Percentiles rank a stretch among this genome's conserved stretches.
These are phyloP conservation scores for Platysteira castanea DNA, from an alignment of 2,113 vertebrate species.

Conservation along the genomic window DNA sequence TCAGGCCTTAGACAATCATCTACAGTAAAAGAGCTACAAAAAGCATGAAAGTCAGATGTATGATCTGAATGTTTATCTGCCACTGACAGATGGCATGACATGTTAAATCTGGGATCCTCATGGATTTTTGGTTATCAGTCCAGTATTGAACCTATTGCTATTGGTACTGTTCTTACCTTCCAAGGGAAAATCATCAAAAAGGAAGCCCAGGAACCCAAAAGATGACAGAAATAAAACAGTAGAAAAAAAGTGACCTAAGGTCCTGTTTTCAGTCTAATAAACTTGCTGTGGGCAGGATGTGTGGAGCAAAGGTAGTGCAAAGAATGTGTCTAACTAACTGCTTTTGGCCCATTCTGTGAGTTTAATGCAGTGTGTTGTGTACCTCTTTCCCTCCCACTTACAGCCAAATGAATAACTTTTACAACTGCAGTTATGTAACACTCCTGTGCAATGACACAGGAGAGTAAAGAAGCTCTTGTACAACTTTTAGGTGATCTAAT, in stretches of 20 bases:
- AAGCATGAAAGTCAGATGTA: not conserved
- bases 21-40: not conserved
- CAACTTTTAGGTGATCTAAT: not conserved
- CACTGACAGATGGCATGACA: not conserved
- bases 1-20: not conserved
- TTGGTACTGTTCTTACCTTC: not conserved
- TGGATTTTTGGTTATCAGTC: not conserved
- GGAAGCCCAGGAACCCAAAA: not conserved
- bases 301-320: not conserved
- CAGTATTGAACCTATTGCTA: not conserved
- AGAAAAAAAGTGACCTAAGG: not conserved
- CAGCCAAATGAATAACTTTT: not conserved
- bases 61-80: not conserved
- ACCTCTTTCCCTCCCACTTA: not conserved
- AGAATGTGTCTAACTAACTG: not conserved
- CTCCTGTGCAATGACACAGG: not conserved
- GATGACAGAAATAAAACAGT: not conserved
- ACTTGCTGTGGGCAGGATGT: not conserved
- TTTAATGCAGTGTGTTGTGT: not conserved
- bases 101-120: not conserved
- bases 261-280: not conserved
- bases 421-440: conserved; percentile 4
- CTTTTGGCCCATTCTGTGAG: not conserved
- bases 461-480: not conserved
- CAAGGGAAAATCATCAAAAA: not conserved